A percentile compares a stretch with the other conserved stretches of the same genome.
Evolutionary conservation across 2,888 invertebrate species (phyloP).

Genomic region (Epistrophella euchroma): DNA sequence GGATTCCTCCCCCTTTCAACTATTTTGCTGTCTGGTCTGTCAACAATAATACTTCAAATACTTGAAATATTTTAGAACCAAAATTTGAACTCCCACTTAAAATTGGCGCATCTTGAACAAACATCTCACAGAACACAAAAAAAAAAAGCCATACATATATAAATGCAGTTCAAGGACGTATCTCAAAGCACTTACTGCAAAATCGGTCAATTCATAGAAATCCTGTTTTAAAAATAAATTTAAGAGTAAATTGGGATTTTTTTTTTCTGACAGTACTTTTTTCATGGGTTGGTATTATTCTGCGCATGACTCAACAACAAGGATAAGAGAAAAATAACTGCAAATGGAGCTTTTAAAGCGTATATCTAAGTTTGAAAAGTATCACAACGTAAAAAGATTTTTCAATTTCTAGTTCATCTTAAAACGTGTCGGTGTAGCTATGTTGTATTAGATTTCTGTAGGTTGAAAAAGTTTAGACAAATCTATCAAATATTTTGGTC

Average conservation of each 20-base stretch:
- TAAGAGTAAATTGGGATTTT: slow-evolving; percentile 25
- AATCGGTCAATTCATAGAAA: slow-evolving; percentile 19
- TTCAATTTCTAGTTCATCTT: slow-evolving; percentile 17
- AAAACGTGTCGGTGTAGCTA: neutral
- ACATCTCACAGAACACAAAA: neutral
- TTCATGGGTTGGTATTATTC: neutral
- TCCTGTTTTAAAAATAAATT: slow-evolving; percentile 18
- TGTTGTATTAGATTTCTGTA: neutral
- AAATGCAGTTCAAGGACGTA: slow-evolving; percentile 54
- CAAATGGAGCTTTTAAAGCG: slow-evolving; percentile 31
- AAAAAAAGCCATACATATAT: neutral
- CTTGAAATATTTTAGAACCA: neutral
- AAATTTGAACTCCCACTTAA: neutral
- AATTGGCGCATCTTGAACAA: slow-evolving; percentile 24
- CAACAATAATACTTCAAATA: neutral
- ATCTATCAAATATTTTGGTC: neutral
- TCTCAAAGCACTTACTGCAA: slow-evolving; percentile 35
- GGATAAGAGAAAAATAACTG: slow-evolving; percentile 33
- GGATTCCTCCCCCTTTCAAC: too few relatives aligned
- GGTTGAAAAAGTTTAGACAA: neutral
- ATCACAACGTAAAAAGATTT: slow-evolving; percentile 27
- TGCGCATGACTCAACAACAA: slow-evolving; percentile 63
- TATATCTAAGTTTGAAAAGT: neutral
- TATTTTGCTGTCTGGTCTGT: too few relatives aligned
- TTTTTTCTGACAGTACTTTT: neutral